Evolutionary conservation across 2,888 invertebrate genomes (phyloP), one percentile per base, ranked within the genome.

Genomic region (Philopedon plagiatum): DNA sequence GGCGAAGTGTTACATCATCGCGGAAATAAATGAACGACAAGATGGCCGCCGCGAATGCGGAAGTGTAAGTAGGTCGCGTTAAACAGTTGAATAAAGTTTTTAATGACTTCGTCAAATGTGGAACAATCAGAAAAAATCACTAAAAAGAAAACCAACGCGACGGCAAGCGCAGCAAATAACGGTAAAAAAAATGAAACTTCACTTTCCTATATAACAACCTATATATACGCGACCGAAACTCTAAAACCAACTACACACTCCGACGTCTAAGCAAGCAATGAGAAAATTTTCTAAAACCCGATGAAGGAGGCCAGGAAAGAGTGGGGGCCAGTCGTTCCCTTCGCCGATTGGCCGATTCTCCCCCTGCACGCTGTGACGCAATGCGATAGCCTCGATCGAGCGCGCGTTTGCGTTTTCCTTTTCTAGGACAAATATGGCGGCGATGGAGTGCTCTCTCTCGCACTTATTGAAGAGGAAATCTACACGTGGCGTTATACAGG

Each of bases 11-110:
- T 75, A 76, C 78, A 74, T 77, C 76, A 76, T 67, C 63, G 54
- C 44, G 68, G 64, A 54, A 67, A 44, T 19, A 41, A 32, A 29
- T 34, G 46, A 13, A 46, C 29, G 75, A 79, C 80, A 86, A 84
- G 84, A 85, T 86, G 85, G 85, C 85, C 79, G 82, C 81, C 80
- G 82, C 83, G 82, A 83, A 85, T 85, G 85, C 87, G 87, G 86
- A 87, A 87, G 85, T 86, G 78, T 85, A 87, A 87, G 82, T 86
- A 85, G 86, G 86, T 85, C 86, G 86, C 66, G 44, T 19, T 39
- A 56, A 56, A 68, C 39, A 26, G 51, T 68, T 19, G 19, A 15
- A 9, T 41, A 21, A 15, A 9, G 26, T 39, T 58, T 58, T 57
- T 21, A 57, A 57, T 34, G 57, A 34, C 26, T 26, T 39, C 58